A percentile compares a stretch with the other conserved stretches of the same genome.
phyloP scores from a whole-genome alignment of 2,888 invertebrate species.

The Polydrusus tereticollis region DNA sequence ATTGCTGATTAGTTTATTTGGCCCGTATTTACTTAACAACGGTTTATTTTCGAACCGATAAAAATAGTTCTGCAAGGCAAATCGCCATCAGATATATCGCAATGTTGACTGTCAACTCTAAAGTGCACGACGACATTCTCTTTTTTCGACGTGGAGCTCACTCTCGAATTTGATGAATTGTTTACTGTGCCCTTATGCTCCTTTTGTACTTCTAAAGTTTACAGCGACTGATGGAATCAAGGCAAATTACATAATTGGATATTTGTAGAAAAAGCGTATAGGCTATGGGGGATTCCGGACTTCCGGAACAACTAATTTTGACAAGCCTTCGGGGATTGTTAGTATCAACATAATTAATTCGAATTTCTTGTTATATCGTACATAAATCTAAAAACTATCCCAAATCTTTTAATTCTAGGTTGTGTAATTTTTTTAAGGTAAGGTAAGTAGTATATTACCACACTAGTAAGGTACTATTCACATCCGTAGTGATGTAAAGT shows the following conservation, averaged over 20 bases:
- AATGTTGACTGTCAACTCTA: constrained; percentile 45
- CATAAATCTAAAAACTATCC: too few relatives aligned
- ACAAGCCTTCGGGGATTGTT: too few relatives aligned
- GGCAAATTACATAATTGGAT: constrained; percentile 35
- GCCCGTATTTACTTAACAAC: too few relatives aligned
- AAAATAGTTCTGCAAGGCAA: constrained; percentile 25
- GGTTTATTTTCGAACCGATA: background rate
- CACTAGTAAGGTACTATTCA: too few relatives aligned
- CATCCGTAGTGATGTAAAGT: too few relatives aligned
- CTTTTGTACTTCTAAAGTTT: constrained; percentile 36
- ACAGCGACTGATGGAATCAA: constrained; percentile 20
- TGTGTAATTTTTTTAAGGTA: too few relatives aligned
- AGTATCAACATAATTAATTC: too few relatives aligned
- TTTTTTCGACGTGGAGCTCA: constrained; percentile 13
- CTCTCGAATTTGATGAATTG: constrained; percentile 38
- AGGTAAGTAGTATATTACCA: too few relatives aligned
- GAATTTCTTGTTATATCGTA: too few relatives aligned
- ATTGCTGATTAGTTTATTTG: too few relatives aligned
- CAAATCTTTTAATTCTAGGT: too few relatives aligned
- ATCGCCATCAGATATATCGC: too few relatives aligned
- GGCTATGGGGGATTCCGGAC: background rate
- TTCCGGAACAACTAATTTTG: background rate
- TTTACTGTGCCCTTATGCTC: constrained; percentile 45
- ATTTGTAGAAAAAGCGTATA: background rate
- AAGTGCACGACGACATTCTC: constrained; percentile 33